phyloP scores from a whole-genome alignment of 1,140 invertebrate genomes.

The Trachelipus rathkii region DNA sequence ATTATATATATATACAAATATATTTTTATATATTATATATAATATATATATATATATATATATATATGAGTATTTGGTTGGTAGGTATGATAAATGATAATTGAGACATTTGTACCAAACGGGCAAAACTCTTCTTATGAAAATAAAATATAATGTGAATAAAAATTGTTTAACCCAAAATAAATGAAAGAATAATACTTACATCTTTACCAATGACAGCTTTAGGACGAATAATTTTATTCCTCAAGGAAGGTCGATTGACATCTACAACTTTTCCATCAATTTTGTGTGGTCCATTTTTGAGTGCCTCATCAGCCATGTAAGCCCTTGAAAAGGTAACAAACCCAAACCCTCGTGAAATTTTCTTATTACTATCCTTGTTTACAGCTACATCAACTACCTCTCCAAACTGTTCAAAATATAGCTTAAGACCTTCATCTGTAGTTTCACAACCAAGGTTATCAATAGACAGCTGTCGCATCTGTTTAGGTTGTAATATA shows the following conservation, averaged over 20 bases:
- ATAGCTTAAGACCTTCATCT: constrained; percentile 83
- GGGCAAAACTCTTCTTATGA: too few relatives aligned
- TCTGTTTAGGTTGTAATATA: too few relatives aligned
- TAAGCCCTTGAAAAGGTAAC: constrained; percentile 54
- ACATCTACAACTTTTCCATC: constrained; percentile 88
- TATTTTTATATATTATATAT: too few relatives aligned
- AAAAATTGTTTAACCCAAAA: too few relatives aligned
- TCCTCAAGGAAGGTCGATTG: constrained; percentile 88
- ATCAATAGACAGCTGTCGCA: constrained; percentile 94
- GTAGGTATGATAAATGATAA: too few relatives aligned
- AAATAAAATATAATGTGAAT: too few relatives aligned
- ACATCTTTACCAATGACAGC: too few relatives aligned
- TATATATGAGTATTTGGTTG: too few relatives aligned
- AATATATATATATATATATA: too few relatives aligned
- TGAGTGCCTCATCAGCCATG: constrained; percentile 57
- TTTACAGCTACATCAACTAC: constrained; percentile 97
- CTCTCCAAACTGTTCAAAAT: constrained; percentile 95
- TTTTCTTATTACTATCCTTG: constrained; percentile 85
- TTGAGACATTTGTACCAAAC: too few relatives aligned
- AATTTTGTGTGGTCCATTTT: constrained; percentile 57
- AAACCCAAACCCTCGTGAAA: constrained; percentile 58
- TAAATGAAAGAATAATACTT: constrained; percentile 90
- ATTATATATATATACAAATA: too few relatives aligned
- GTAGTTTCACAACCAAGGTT: constrained; percentile 91
- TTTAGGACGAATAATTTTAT: constrained; percentile 67